phyloP scores from a whole-genome alignment of 2,797 vertebrate species.

The Phyllotis vaccarum region DNA sequence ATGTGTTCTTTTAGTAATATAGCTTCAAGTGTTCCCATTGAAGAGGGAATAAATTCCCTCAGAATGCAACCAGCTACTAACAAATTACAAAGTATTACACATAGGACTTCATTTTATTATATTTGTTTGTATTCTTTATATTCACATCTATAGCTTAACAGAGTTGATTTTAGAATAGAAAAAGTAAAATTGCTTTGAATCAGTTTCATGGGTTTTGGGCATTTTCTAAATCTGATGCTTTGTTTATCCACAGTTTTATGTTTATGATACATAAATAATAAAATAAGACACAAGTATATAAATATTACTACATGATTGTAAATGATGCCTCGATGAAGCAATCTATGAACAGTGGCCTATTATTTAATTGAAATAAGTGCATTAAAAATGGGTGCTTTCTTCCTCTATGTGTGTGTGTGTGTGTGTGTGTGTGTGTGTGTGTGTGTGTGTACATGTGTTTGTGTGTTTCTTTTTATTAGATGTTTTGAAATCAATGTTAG shows the following conservation, averaged over 20 bases:
- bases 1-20: constrained; percentile 60
- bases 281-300: background rate
- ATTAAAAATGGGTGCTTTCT: background rate
- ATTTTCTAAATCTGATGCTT: background rate
- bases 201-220: background rate
- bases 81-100: background rate
- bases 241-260: background rate
- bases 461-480: background rate
- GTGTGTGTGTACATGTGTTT: no score
- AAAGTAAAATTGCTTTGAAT: constrained; percentile 30
- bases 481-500: background rate
- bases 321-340: background rate
- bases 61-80: background rate
- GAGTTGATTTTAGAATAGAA: background rate
- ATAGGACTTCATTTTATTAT: background rate
- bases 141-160: background rate
- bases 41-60: background rate
- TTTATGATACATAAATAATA: background rate
- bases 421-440: background rate
- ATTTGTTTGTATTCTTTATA: background rate
- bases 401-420: background rate
- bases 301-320: background rate
- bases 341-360: background rate
- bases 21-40: constrained; percentile 47
- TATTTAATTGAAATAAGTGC: background rate